Percentiles rank a stretch among this genome's conserved stretches.
Evolutionary conservation across 30 jellyfish, hydroid and myxozoan species (phyloP).

Genomic region (Clytia hemisphaerica): DNA sequence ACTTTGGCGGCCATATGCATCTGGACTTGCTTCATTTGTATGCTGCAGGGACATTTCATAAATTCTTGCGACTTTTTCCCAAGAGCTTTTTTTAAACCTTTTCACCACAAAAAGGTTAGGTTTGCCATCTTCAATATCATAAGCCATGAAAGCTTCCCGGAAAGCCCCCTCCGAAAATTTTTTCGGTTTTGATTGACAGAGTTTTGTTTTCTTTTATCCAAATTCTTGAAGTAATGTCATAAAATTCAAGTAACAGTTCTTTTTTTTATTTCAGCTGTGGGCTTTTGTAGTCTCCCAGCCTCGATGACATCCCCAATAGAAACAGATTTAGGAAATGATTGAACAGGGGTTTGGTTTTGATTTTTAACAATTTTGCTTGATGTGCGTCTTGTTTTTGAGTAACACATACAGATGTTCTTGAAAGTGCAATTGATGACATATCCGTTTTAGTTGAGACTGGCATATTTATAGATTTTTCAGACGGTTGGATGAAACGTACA

Average conservation of each 20-base stretch:
- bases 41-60: background rate
- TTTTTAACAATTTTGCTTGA: background rate
- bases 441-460: background rate
- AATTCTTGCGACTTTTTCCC: background rate
- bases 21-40: slow-evolving; percentile 21
- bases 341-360: background rate
- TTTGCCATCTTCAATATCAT: background rate
- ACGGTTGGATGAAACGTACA: background rate
- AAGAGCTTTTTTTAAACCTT: background rate
- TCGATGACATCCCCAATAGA: slow-evolving; percentile 16
- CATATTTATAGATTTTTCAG: background rate
- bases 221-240: background rate
- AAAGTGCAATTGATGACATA: background rate
- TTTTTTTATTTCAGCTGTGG: background rate
- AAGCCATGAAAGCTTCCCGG: slow-evolving; percentile 22
- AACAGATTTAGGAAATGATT: slow-evolving; percentile 11
- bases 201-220: background rate
- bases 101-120: slow-evolving; percentile 19
- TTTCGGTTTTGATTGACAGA: background rate
- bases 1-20: slow-evolving; percentile 18
- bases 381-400: background rate
- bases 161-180: slow-evolving; percentile 23
- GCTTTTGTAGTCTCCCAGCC: slow-evolving; percentile 9
- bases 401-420: slow-evolving; percentile 1
- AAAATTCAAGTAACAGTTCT: slow-evolving; percentile 19